Conservation (phyloP, 2,113 vertebrate species). For the Aegotheles bennettii region DNA sequence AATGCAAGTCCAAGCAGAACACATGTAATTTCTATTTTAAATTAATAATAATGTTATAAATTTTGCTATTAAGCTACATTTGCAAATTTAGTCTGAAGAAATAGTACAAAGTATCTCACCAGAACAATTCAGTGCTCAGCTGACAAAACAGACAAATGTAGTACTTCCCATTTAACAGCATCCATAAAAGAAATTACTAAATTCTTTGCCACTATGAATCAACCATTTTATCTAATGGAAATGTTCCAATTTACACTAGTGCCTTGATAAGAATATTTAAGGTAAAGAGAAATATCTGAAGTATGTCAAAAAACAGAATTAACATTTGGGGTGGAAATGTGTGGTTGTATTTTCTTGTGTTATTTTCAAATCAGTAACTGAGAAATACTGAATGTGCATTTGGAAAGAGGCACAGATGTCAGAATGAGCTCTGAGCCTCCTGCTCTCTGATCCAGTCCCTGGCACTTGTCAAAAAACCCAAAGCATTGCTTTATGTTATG, state of each 20-base stretch:
- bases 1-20: neutral
- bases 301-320: neutral
- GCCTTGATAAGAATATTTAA: neutral
- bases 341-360: neutral
- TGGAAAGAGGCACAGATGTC: neutral
- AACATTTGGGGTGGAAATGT: neutral
- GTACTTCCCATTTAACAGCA: neutral
- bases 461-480: neutral
- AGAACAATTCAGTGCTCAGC: neutral
- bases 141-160: neutral
- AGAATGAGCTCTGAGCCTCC: neutral
- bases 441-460: neutral
- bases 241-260: neutral
- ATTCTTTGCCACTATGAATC: neutral
- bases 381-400: neutral
- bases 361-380: neutral
- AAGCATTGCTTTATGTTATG: neutral
- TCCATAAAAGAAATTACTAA: neutral
- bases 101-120: neutral
- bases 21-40: neutral
- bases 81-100: constrained; percentile 3
- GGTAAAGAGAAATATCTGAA: neutral
- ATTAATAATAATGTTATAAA: constrained; percentile 5
- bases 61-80: constrained; percentile 7
- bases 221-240: neutral